Conservation (phyloP, 2,113 vertebrate genomes). For the Panthera uncia region DNA sequence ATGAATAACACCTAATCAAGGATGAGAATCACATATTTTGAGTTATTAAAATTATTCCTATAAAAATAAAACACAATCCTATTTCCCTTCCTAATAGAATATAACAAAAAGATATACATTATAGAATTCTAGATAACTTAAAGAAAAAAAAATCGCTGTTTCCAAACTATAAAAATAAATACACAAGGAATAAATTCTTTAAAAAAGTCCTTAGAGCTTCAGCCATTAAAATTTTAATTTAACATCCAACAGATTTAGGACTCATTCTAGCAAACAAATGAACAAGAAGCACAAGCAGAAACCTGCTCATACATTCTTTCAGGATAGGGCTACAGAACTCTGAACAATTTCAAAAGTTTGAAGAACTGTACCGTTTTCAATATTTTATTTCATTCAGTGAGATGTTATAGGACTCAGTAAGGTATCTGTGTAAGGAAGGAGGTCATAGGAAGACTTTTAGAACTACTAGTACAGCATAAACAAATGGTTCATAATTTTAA, state of each 20-base stretch:
- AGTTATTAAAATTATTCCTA: constrained; percentile 4
- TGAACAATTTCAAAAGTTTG: not conserved
- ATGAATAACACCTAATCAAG: not conserved
- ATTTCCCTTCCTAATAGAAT: not conserved
- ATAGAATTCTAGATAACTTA: not conserved
- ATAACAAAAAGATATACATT: not conserved
- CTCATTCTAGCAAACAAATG: not conserved
- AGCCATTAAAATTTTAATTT: not conserved
- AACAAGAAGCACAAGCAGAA: not conserved
- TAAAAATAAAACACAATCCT: not conserved
- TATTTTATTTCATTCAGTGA: not conserved
- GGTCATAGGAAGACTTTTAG: not conserved
- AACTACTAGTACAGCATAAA: not conserved
- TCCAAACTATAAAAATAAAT: not conserved
- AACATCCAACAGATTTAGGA: not conserved
- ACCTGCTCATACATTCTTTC: not conserved
- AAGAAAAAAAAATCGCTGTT: not conserved
- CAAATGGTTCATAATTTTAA: not conserved
- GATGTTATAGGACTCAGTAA: not conserved
- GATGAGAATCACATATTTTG: not conserved
- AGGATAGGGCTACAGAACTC: not conserved
- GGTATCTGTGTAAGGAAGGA: not conserved
- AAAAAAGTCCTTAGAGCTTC: not conserved
- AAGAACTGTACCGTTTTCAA: not conserved
- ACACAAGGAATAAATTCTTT: not conserved